These are phyloP conservation scores for Melospiza melodia DNA, from an alignment of 2,113 vertebrate genomes.

Conservation along the genomic window DNA sequence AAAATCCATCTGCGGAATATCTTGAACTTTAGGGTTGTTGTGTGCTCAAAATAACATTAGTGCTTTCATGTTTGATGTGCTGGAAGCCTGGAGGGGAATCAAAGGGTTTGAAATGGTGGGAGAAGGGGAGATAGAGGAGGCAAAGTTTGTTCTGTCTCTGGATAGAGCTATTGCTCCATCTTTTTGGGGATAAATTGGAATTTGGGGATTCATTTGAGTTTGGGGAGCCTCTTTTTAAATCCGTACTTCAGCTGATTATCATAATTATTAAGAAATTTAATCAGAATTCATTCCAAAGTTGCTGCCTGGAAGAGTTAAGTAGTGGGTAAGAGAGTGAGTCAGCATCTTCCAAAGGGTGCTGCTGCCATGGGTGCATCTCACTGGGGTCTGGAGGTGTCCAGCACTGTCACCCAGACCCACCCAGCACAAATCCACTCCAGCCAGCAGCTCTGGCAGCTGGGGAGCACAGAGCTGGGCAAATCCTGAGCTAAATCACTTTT, in stretches of 20 bases:
- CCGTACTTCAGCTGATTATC: background rate
- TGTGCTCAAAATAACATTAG: background rate
- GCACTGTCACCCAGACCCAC: background rate
- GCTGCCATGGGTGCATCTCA: rapidly evolving
- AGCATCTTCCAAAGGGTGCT: background rate
- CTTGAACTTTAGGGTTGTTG: conserved; percentile 2
- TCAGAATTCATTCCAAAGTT: background rate
- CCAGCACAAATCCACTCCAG: background rate
- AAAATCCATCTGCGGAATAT: conserved; percentile 15
- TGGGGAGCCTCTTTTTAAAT: background rate
- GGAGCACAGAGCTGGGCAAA: conserved; percentile 50
- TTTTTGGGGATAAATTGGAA: rapidly evolving
- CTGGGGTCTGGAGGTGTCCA: background rate
- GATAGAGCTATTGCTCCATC: background rate
- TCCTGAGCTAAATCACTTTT: conserved; percentile 90
- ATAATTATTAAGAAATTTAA: background rate
- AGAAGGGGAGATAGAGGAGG: background rate
- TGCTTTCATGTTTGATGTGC: conserved; percentile 12
- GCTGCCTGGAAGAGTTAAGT: background rate
- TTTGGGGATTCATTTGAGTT: rapidly evolving
- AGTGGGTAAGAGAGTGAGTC: background rate
- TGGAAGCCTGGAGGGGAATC: background rate
- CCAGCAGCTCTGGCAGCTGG: background rate
- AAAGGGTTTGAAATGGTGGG: background rate
- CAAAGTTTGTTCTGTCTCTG: background rate